Conservation (phyloP, 2,113 vertebrate genomes). For the Ciconia maguari region DNA sequence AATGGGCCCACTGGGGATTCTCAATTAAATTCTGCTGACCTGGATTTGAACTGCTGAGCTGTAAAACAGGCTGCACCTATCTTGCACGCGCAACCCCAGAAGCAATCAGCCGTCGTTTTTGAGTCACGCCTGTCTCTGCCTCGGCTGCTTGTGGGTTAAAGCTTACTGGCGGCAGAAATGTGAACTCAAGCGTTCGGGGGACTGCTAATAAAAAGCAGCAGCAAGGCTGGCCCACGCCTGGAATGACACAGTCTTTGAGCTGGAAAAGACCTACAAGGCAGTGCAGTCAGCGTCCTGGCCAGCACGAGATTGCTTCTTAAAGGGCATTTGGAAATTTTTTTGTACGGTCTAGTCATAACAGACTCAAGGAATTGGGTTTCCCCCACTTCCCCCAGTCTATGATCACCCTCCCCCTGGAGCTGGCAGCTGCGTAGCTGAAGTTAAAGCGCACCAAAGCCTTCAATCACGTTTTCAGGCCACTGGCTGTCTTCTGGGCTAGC, state of each 20-base stretch:
- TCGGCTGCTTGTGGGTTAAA: neutral
- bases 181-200: neutral
- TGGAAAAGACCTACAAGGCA: neutral
- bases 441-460: neutral
- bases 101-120: accelerated
- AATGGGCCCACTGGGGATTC: neutral
- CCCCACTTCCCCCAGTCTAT: neutral
- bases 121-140: neutral
- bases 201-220: neutral
- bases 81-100: accelerated
- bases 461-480: neutral
- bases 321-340: neutral
- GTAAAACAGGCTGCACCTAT: neutral
- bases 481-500: neutral
- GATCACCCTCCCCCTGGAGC: neutral
- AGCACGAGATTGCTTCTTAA: neutral
- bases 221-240: neutral
- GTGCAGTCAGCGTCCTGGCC: neutral
- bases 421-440: accelerated
- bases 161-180: accelerated
- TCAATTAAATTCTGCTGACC: neutral
- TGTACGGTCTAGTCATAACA: accelerated
- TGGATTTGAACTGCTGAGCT: neutral
- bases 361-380: neutral
- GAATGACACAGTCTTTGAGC: neutral